phyloP scores from a whole-genome alignment of 2,888 invertebrate genomes.

The Sphaerophoria taeniata region DNA sequence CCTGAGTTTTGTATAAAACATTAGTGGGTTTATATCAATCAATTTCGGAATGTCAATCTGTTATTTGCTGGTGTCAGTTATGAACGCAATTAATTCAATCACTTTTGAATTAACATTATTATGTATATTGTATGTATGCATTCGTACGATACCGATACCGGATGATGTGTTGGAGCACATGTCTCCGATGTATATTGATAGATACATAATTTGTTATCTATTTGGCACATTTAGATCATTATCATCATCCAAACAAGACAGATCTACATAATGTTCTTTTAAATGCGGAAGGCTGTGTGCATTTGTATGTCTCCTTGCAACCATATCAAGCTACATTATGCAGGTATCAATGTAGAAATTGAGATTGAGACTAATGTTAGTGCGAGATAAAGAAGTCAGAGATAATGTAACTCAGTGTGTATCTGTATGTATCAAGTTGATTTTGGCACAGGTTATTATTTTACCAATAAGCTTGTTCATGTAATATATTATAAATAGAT shows the following conservation, averaged over 20 bases:
- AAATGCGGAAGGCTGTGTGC: conserved; percentile 24
- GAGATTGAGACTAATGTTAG: conserved; percentile 25
- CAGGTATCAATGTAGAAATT: conserved; percentile 45
- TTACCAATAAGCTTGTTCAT: conserved; percentile 3
- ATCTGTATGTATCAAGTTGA: conserved; percentile 51
- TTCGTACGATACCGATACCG: too few species aligned
- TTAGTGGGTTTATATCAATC: conserved; percentile 76
- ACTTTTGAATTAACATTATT: conserved; percentile 80
- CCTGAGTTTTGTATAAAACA: conserved; percentile 69
- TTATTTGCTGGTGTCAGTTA: conserved; percentile 81
- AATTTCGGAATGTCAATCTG: conserved; percentile 76
- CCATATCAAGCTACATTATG: conserved; percentile 4
- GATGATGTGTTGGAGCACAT: conserved; percentile 78
- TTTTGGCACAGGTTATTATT: conserved; percentile 64
- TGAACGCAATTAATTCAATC: conserved; percentile 83
- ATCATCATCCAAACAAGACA: conserved; percentile 2
- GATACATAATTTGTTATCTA: conserved; percentile 51
- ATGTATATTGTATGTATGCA: too few species aligned
- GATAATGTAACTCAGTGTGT: background rate
- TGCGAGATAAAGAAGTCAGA: conserved; percentile 47
- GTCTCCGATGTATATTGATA: conserved; percentile 52
- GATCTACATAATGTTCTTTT: conserved; percentile 30
- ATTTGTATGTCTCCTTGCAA: conserved; percentile 6
- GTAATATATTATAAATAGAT: conserved; percentile 41
- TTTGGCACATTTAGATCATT: conserved; percentile 44